Evolutionary conservation across 2,888 invertebrate species (phyloP).

Genomic region (Lycia hirtaria): DNA sequence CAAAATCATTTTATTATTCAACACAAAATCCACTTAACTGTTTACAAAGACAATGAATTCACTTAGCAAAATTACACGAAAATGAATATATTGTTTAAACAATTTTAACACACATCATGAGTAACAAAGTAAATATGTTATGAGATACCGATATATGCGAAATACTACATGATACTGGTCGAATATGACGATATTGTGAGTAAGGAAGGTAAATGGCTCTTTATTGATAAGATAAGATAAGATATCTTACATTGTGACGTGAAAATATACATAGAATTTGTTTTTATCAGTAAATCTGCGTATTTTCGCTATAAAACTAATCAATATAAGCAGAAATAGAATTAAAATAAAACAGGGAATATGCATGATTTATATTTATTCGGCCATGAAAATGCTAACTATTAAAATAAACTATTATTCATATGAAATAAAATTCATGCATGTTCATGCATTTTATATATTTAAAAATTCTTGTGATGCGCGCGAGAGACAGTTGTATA

Average conservation of each 20-base stretch:
- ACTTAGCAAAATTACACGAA: too few species aligned
- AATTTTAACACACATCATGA: not conserved
- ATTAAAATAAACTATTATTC: too few species aligned
- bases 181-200: slow-evolving; percentile 5
- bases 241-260: slow-evolving; percentile 12
- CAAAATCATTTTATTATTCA: slow-evolving; percentile 2
- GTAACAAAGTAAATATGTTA: not conserved
- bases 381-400: too few species aligned
- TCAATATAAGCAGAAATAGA: too few species aligned
- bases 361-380: too few species aligned
- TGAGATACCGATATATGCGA: slow-evolving; percentile 18
- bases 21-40: not conserved
- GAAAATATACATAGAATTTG: not conserved
- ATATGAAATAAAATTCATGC: too few species aligned
- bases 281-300: not conserved
- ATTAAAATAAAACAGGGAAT: too few species aligned
- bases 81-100: not conserved
- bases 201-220: slow-evolving; percentile 3
- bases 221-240: slow-evolving; percentile 11
- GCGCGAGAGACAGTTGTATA: too few species aligned
- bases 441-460: too few species aligned
- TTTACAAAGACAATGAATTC: too few species aligned
- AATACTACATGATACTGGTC: slow-evolving; percentile 12
- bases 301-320: too few species aligned
- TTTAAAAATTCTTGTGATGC: too few species aligned